phyloP scores from a whole-genome alignment of 1,140 invertebrate genomes.

The Mycetomoellerius zeteki region DNA sequence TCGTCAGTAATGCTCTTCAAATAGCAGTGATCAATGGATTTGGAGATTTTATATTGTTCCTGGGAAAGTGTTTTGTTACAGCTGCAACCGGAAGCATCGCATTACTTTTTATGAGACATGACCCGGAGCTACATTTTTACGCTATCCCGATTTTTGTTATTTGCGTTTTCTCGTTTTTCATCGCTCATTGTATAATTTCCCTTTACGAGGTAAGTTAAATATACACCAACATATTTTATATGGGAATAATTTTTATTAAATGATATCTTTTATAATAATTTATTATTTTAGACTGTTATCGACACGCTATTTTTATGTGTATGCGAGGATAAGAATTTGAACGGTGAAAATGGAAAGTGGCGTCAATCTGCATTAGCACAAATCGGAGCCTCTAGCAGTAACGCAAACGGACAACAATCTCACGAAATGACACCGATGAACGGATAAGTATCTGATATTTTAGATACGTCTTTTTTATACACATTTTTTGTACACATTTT shows the following conservation, averaged over 20 bases:
- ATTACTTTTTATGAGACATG: conserved; percentile 91
- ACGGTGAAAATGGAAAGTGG: conserved; percentile 90
- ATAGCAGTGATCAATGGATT: conserved; percentile 97
- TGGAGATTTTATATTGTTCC: conserved; percentile 97
- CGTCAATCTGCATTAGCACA: conserved; percentile 89
- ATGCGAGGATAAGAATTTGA: conserved; percentile 93
- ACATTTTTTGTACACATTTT: conserved; percentile 40
- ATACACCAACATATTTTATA: not conserved
- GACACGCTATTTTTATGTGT: conserved; percentile 98
- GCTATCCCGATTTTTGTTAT: conserved; percentile 95
- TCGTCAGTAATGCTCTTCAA: conserved; percentile 94
- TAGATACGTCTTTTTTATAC: conserved; percentile 54
- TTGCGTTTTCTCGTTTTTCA: conserved; percentile 96
- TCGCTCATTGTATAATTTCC: conserved; percentile 96
- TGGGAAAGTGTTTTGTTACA: conserved; percentile 96
- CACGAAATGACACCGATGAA: conserved; percentile 85
- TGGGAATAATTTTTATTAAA: not conserved
- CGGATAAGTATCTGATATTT: conserved; percentile 72
- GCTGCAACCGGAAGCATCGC: conserved; percentile 92
- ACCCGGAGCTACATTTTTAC: conserved; percentile 92
- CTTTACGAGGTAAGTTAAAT: conserved; percentile 94
- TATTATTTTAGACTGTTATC: conserved; percentile 93
- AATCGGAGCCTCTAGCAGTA: conserved; percentile 82
- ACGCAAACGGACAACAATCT: conserved; percentile 83
- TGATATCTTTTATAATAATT: conserved; percentile 9